Base-by-base conservation (phyloP, 2,113 vertebrate genomes). In the Brachyhypopomus occidentalis region DNA sequence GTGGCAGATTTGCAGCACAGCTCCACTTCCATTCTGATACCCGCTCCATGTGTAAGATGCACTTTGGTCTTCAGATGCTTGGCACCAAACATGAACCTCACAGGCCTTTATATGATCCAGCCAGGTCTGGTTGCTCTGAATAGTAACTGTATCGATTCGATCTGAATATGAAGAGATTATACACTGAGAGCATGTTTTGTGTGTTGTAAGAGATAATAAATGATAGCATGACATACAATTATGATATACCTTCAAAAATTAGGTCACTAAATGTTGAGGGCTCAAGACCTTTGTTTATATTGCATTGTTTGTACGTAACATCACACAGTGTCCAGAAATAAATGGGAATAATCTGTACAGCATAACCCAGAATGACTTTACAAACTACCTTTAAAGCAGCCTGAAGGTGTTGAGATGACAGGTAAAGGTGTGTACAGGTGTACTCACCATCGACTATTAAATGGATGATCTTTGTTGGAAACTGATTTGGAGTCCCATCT, bases 11-110 rank as follows among this genome's bases (percentile, higher is more conserved):
- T 66, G 38, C 66, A 87, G 66, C 0, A 3, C 34, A 69, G 72
- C 0, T 58, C 85, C 88, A 0, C 0, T 36, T 0, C 0, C 3
- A 5, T 5, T 87, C 48, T 77, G 19, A 0, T 66, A 77, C 20
- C 81, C 55, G 0, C 85, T 83, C 90, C 88, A 88, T 5, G 0
- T 82, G 85, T 85, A 92, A 72, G 0, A 34, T 59, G 81, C 22
- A 0, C 0, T 8, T 5, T 0, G 34, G 23, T 8, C 0, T 17
- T 60, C 8, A 0, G 20, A 0, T 12, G 22, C 19, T 0, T 0
- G 66, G 83, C 92, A 92, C 11, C 55, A 1, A 17, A 81, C 19
- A 66, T 58, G 16, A 73, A 30, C 48, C 9, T 75, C 62, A 75
- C 79, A 58, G 52, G 41, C 77, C 41, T 38, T 34, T 77, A 20